Conservation (phyloP, 2,888 invertebrate species). For the Teleiodes luculella region DNA sequence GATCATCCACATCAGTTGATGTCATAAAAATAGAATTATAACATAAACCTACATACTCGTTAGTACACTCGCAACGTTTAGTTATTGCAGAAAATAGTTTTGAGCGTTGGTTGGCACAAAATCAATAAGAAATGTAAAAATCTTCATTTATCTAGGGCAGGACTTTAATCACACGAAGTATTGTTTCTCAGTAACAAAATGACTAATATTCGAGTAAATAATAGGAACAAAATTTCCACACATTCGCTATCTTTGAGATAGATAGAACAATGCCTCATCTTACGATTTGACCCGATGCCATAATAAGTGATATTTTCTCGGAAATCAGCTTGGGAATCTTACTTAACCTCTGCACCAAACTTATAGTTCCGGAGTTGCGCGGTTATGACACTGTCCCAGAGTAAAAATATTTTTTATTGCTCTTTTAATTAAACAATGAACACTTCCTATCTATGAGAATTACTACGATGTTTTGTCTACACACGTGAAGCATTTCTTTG, state of each 20-base stretch:
- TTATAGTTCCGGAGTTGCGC: slow-evolving; percentile 1
- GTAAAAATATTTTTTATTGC: neutral
- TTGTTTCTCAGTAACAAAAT: too few relatives aligned
- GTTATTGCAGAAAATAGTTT: too few relatives aligned
- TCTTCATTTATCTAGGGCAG: too few relatives aligned
- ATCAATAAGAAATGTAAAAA: too few relatives aligned
- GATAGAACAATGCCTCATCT: slow-evolving; percentile 1
- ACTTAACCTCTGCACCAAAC: neutral
- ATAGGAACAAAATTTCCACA: neutral
- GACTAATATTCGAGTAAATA: neutral
- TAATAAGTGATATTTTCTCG: slow-evolving; percentile 1
- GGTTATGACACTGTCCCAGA: slow-evolving; percentile 3
- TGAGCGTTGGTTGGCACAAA: too few relatives aligned
- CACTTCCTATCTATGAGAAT: neutral
- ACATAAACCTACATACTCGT: too few relatives aligned
- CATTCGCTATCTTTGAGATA: neutral
- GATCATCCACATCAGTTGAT: neutral
- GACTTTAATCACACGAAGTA: too few relatives aligned
- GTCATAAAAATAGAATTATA: too few relatives aligned
- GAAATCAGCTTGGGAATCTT: slow-evolving; percentile 5
- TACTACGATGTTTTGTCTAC: too few relatives aligned
- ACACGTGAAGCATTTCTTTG: too few relatives aligned
- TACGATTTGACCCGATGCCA: slow-evolving; percentile 1
- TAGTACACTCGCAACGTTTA: too few relatives aligned
- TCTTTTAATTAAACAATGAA: neutral